Base-by-base conservation (phyloP, 2,888 invertebrate species). In the Conchocele bisecta region DNA sequence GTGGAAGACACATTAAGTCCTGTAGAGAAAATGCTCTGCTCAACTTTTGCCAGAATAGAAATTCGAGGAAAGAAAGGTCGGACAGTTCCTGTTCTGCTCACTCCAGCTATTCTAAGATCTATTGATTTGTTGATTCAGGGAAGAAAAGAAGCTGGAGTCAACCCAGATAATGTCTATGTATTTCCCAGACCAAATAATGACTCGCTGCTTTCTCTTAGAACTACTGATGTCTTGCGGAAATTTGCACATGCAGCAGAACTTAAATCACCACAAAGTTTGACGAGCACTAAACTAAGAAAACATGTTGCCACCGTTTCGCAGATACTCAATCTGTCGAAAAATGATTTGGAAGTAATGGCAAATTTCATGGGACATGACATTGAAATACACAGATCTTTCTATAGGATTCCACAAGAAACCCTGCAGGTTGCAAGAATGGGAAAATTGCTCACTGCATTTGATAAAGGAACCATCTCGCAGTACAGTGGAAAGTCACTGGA, bases 41-140 rank as follows among this genome's bases (percentile, higher is more conserved):
- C n/a, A n/a, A n/a, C n/a, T n/a, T n/a, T 67, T 51, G 26, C n/a
- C 17, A 42, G 67, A 37, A 42, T 67, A 5, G 67, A 67, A 37
- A 67, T 67, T n/a, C 26, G 54, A 31, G 67, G 60, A 17, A 60
- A 67, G 41, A 60, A 39, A 29, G 67, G 67, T 3, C 44, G 67
- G 3, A 67, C 46, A 22, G 67, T 67, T 0, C 67, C 67, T 13
- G 60, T 60, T 29, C 44, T 67, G 33, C 37, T 67, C 11, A 51
- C 60, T 15, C 37, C 44, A 13, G 51, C 20, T 33, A 9, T 72
- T 3, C 46, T 56, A 29, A 42, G 17, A 22, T 42, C 46, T 33
- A 70, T 77, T 57, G 61, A 69, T 41, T 41, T 73, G 29, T 56
- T 73, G 5, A 11, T 77, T 15, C 59, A 68, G 50, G 51, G 20